These are phyloP conservation scores for Pristionchus fissidentatus DNA, from an alignment of 2,888 invertebrate genomes.

Conservation along the genomic window DNA sequence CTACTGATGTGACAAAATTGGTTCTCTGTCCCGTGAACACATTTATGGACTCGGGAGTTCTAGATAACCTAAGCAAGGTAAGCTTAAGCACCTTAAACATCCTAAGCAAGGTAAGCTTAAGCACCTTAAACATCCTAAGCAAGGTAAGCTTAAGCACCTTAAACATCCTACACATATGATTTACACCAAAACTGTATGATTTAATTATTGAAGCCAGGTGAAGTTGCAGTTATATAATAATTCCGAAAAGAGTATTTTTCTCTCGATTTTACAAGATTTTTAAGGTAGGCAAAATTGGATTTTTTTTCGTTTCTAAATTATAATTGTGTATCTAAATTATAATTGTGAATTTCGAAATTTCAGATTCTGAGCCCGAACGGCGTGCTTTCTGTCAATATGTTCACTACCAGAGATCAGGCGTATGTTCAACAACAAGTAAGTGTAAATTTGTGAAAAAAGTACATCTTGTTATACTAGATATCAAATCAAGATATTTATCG, in stretches of 20 bases:
- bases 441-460: too few species aligned
- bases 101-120: not conserved
- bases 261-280: not conserved
- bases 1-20: not conserved
- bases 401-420: not conserved
- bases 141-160: not conserved
- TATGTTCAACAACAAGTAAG: not conserved
- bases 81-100: not conserved
- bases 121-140: constrained; percentile 13
- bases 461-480: too few species aligned
- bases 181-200: too few species aligned
- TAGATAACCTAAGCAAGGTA: constrained; percentile 17
- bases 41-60: not conserved
- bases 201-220: too few species aligned
- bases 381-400: constrained; percentile 5
- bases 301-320: too few species aligned
- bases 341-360: too few species aligned
- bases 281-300: not conserved
- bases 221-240: too few species aligned
- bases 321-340: too few species aligned
- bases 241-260: too few species aligned
- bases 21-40: not conserved
- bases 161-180: constrained; percentile 1
- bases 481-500: too few species aligned
- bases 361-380: not conserved